These are phyloP conservation scores for Amblyraja radiata DNA, from an alignment of 2,797 vertebrate genomes.

Conservation along the genomic window DNA sequence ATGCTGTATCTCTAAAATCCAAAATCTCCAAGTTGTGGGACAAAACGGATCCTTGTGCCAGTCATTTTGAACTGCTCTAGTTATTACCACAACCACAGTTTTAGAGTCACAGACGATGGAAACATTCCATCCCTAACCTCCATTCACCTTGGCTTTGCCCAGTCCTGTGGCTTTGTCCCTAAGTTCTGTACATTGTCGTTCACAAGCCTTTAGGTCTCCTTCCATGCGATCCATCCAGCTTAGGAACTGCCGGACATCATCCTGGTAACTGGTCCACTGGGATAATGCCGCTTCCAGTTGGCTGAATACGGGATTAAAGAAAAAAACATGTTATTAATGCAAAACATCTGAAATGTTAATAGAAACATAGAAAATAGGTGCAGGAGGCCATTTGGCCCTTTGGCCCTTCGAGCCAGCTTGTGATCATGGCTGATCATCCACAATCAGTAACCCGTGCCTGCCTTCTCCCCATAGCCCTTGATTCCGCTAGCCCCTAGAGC, in stretches of 20 bases:
- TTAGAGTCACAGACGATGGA: not conserved
- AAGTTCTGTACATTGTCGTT: conserved; percentile 77
- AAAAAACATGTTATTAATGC: not conserved
- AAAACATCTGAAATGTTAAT: not conserved
- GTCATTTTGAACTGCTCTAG: no score
- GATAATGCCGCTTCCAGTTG: conserved; percentile 88
- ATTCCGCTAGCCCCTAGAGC: no score
- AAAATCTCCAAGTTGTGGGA: no score
- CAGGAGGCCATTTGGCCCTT: no score
- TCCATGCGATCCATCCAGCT: conserved; percentile 86
- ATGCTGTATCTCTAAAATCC: no score
- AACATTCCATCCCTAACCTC: not conserved
- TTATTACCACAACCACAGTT: no score
- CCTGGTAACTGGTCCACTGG: conserved; percentile 95
- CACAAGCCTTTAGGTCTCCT: conserved; percentile 68
- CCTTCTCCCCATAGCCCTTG: no score
- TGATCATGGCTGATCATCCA: no score
- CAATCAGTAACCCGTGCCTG: no score
- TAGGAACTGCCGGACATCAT: conserved; percentile 84
- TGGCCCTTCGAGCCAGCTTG: no score
- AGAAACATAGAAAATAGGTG: not conserved
- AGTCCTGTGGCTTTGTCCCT: conserved; percentile 83
- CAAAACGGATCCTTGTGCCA: no score
- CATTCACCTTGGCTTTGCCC: conserved; percentile 79
- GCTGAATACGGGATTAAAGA: conserved; percentile 56